Evolutionary conservation across 2,797 vertebrate genomes (phyloP).

Genomic region (Aldrovandia affinis): DNA sequence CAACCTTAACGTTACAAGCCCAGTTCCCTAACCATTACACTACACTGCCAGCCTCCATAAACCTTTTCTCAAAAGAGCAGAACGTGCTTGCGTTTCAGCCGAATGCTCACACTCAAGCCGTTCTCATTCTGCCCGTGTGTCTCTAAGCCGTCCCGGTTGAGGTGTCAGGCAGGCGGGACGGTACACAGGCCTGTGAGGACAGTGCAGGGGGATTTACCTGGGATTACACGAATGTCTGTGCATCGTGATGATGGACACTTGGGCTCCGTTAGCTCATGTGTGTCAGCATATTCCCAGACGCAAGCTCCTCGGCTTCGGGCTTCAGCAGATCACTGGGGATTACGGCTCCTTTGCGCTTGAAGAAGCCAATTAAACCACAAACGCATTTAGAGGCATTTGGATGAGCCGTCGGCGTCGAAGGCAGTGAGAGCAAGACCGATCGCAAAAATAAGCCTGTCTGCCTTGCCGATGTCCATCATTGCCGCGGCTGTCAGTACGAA

Average conservation of each 20-base stretch:
- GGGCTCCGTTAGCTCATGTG: background rate
- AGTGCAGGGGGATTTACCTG: background rate
- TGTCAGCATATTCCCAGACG: background rate
- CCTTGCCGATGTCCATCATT: background rate
- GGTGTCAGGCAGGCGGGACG: background rate
- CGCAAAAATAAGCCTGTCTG: background rate
- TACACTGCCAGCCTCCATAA: no score
- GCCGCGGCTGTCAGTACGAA: no score
- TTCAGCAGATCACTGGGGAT: background rate
- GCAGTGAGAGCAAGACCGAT: background rate
- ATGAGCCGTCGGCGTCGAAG: conserved; percentile 47
- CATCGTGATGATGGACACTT: background rate
- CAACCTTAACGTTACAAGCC: no score
- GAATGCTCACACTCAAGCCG: no score
- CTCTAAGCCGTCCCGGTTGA: background rate
- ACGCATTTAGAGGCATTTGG: conserved; percentile 61
- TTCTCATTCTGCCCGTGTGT: no score
- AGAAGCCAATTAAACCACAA: conserved; percentile 48
- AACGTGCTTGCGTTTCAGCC: no score
- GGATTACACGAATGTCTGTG: background rate
- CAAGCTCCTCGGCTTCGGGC: background rate
- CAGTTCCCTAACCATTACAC: no score
- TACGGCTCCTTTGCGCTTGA: background rate
- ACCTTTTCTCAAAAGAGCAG: no score
- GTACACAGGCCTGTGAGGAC: background rate